phyloP scores from a whole-genome alignment of 2,797 vertebrate species.

The Apogon talboti region DNA sequence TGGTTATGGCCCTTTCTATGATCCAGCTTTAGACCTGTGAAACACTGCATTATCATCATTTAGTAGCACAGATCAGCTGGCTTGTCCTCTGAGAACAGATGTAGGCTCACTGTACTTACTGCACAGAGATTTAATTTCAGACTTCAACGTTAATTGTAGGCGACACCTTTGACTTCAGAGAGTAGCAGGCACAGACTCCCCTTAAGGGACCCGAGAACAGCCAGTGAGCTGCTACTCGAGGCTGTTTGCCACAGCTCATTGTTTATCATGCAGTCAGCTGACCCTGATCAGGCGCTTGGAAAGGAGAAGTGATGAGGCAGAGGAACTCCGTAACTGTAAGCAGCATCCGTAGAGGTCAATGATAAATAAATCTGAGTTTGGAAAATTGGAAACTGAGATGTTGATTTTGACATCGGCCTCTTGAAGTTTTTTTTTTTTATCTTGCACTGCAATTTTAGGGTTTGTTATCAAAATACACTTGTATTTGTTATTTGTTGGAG shows the following conservation, averaged over 20 bases:
- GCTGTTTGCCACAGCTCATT: slow-evolving; percentile 82
- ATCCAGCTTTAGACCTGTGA: slow-evolving; percentile 80
- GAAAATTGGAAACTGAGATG: slow-evolving; percentile 22
- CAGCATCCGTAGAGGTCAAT: slow-evolving; percentile 71
- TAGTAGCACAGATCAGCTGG: slow-evolving; percentile 43
- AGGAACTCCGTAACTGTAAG: slow-evolving; percentile 76
- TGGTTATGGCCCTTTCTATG: slow-evolving; percentile 80
- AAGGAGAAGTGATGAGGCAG: slow-evolving; percentile 83
- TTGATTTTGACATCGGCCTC: not conserved
- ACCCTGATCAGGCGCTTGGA: slow-evolving; percentile 85
- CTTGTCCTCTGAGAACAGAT: slow-evolving; percentile 42
- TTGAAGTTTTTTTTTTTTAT: slow-evolving; percentile 9
- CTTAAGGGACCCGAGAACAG: slow-evolving; percentile 69
- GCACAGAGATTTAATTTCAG: slow-evolving; percentile 15
- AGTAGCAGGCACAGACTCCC: slow-evolving; percentile 45
- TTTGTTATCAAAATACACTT: not conserved
- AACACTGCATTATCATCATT: slow-evolving; percentile 66
- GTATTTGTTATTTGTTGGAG: not conserved
- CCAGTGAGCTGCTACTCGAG: slow-evolving; percentile 74
- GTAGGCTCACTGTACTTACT: slow-evolving; percentile 17
- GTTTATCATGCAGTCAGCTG: slow-evolving; percentile 85
- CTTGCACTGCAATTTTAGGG: not conserved
- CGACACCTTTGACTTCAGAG: slow-evolving; percentile 36
- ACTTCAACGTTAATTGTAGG: slow-evolving; percentile 25
- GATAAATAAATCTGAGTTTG: slow-evolving; percentile 42